Base-by-base conservation (phyloP, 2,113 vertebrate genomes). In the Geococcyx californianus region DNA sequence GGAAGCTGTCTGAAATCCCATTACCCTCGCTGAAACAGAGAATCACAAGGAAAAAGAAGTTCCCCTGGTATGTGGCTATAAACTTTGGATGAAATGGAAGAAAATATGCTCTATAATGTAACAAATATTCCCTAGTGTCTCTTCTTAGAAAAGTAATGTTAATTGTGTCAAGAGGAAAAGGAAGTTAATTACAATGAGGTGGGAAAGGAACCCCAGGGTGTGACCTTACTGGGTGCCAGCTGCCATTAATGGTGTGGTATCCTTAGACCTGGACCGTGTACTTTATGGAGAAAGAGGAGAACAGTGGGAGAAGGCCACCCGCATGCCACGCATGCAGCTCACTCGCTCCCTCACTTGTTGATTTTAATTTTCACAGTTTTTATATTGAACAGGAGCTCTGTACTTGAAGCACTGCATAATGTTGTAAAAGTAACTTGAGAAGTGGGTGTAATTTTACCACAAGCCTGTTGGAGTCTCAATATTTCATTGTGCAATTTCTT, bases 381-480 rank as follows among this genome's bases (percentile, higher is more conserved):
- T 52, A 18, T 40, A 4, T 8, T 11, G 38, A 73, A 24, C 0
- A 0, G 0, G 40, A 44, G 11, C 26, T 73, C 72, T 66, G 18
- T 47, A 36, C 40, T 77, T 77, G 40, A 20, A 69, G 42, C 13
- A 7, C 25, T 40, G 25, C 16, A 25, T n/a, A 49, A 42, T 1
- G 0, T 11, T 40, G 4, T 47, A 15, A 11, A 81, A 78, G 24
- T 34, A 34, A 49, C 19, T 17, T 31, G 69, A 89, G 45, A 76
- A 83, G 79, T 20, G 18, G 3, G 8, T 51, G 10, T n/a, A 68
- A 75, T 49, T 78, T 31, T 25, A 77, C 26, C 45, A 78, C 33
- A 40, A 72, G 42, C 3, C 25, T 74, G 67, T 36, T 42, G 36
- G 54, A 85, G 13, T n/a, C 23, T 60, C 42, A 16, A 3, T 52